Conservation (phyloP, 2,888 invertebrate species). For the Syrphus vitripennis region DNA sequence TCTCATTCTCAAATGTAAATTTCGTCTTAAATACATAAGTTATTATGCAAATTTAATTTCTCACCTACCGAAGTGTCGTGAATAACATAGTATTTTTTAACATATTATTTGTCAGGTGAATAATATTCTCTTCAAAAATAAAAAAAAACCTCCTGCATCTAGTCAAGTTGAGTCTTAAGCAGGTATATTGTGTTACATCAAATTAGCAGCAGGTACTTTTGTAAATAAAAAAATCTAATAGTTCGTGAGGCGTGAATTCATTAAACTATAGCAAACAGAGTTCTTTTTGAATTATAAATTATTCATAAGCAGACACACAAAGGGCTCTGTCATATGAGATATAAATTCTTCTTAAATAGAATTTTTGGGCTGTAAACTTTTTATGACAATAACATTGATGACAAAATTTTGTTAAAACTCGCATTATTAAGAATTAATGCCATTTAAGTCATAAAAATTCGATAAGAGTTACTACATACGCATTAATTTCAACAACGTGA, state of each 20-base stretch:
- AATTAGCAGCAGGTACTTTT: slow-evolving; percentile 38
- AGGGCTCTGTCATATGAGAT: neutral
- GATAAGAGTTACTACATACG: too few species aligned
- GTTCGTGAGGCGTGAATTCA: slow-evolving; percentile 23
- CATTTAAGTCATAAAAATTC: too few species aligned
- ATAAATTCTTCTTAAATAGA: neutral
- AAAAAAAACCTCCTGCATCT: slow-evolving; percentile 27
- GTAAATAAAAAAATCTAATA: neutral
- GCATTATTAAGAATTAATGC: too few species aligned
- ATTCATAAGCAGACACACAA: neutral
- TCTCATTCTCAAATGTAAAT: slow-evolving; percentile 53
- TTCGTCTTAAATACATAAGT: slow-evolving; percentile 52
- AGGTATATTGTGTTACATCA: slow-evolving; percentile 29
- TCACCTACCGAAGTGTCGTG: slow-evolving; percentile 63
- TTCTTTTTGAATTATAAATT: slow-evolving; percentile 3
- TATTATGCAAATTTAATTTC: slow-evolving; percentile 62
- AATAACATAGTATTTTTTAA: slow-evolving; percentile 47
- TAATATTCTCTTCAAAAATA: slow-evolving; percentile 24
- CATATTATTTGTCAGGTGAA: slow-evolving; percentile 40
- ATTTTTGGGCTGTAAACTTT: too few species aligned
- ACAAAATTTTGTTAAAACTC: too few species aligned
- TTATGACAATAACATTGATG: too few species aligned
- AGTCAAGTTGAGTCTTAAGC: neutral
- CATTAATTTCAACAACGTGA: too few species aligned
- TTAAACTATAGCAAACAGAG: neutral